phyloP scores from a whole-genome alignment of 2,113 vertebrate genomes.

The Microtus ochrogaster region DNA sequence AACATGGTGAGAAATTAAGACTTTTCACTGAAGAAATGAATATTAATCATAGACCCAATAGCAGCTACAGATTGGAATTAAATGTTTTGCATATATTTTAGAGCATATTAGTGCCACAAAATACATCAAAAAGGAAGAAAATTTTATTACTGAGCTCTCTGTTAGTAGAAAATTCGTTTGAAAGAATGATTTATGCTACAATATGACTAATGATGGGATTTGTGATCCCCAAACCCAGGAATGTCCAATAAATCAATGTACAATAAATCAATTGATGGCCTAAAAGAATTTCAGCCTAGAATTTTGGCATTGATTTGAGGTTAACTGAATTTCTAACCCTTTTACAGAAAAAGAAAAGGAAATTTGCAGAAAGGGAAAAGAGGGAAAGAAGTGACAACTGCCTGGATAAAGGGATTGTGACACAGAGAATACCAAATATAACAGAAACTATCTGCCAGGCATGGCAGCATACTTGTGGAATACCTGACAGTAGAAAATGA shows the following conservation, averaged over 20 bases:
- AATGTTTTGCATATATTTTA: not conserved
- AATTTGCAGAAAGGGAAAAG: not conserved
- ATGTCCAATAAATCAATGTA: not conserved
- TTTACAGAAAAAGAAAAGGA: not conserved
- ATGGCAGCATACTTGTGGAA: not conserved
- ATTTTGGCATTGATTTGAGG: not conserved
- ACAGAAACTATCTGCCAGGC: not conserved
- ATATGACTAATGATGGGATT: not conserved
- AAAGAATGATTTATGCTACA: not conserved
- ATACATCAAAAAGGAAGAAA: too few species aligned
- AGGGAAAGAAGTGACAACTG: too few species aligned
- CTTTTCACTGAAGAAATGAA: too few species aligned
- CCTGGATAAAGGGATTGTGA: not conserved
- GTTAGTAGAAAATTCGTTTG: not conserved
- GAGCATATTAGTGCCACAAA: not conserved
- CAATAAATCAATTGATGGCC: too few species aligned
- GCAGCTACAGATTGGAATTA: too few species aligned
- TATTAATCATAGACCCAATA: not conserved
- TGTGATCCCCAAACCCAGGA: rapidly evolving
- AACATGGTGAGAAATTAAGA: too few species aligned
- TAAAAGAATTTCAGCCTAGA: not conserved
- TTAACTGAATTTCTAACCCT: too few species aligned
- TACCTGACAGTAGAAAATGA: not conserved
- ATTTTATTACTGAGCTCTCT: not conserved
- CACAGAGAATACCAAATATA: not conserved